Evolutionary conservation across 2,113 vertebrate genomes (phyloP).

Genomic region (Mystacornis crossleyi): DNA sequence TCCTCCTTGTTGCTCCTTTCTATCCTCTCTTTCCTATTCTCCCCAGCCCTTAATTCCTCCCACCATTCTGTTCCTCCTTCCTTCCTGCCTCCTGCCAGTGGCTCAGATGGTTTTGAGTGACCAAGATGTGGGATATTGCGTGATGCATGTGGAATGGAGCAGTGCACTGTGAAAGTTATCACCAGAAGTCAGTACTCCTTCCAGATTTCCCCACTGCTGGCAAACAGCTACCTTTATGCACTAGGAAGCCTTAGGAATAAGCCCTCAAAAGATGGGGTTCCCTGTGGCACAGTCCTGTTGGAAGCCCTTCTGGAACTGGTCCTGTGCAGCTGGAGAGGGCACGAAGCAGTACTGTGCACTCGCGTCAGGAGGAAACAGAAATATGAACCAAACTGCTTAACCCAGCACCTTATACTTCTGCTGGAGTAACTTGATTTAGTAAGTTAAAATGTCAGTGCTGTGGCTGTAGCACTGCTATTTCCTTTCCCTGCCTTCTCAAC

Average conservation of each 20-base stretch:
- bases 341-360: neutral
- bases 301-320: neutral
- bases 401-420: neutral
- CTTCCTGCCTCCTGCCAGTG: neutral
- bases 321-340: neutral
- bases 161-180: neutral
- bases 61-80: neutral
- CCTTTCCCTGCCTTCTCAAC: neutral
- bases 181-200: neutral
- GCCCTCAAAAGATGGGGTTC: neutral
- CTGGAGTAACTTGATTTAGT: conserved; percentile 24
- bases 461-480: neutral
- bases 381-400: neutral
- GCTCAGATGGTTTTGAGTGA: neutral
- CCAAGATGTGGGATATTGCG: neutral
- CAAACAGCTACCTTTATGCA: neutral
- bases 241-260: neutral
- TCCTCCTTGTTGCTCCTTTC: neutral
- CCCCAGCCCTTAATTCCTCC: neutral
- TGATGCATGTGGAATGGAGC: neutral
- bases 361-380: neutral
- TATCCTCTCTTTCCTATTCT: neutral
- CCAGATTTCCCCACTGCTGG: neutral
- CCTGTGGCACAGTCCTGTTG: neutral
- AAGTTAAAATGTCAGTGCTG: conserved; percentile 27